Evolutionary conservation across 1,140 invertebrate genomes (phyloP).

Genomic region (Aleiodes sp.): DNA sequence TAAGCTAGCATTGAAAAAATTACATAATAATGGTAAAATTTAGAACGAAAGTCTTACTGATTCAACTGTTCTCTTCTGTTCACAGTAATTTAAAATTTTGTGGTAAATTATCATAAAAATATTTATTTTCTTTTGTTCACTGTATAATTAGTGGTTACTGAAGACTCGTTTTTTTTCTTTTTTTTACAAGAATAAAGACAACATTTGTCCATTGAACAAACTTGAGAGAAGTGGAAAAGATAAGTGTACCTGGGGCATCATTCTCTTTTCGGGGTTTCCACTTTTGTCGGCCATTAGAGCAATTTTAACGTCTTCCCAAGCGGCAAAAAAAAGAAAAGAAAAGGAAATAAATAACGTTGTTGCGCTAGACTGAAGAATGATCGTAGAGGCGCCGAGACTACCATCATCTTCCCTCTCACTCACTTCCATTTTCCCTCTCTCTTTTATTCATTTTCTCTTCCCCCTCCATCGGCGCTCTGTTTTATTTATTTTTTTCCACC

Average conservation of each 20-base stretch:
- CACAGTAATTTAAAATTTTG: not conserved
- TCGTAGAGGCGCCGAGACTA: constrained; percentile 56
- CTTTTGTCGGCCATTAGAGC: constrained; percentile 57
- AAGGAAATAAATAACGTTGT: constrained; percentile 47
- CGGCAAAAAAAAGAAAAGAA: constrained; percentile 53
- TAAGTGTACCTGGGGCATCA: constrained; percentile 8
- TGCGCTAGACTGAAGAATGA: constrained; percentile 64
- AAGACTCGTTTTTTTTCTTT: too few species aligned
- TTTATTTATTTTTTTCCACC: constrained; percentile 21
- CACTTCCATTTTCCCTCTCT: constrained; percentile 29
- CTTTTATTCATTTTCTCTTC: constrained; percentile 25
- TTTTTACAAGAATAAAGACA: not conserved
- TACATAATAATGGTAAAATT: too few species aligned
- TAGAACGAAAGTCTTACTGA: too few species aligned
- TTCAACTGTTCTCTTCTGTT: too few species aligned
- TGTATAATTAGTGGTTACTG: not conserved
- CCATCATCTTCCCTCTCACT: constrained; percentile 38
- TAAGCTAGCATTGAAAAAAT: too few species aligned
- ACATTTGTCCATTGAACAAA: not conserved
- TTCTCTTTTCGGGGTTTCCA: constrained; percentile 31
- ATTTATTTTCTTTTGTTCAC: not conserved
- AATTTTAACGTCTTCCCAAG: constrained; percentile 59
- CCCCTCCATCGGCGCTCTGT: not conserved
- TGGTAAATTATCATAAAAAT: not conserved
- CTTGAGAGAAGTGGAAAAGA: not conserved